These are phyloP conservation scores for Masnerella sp. DNA, from an alignment of 2,888 invertebrate genomes.

Conservation along the genomic window DNA sequence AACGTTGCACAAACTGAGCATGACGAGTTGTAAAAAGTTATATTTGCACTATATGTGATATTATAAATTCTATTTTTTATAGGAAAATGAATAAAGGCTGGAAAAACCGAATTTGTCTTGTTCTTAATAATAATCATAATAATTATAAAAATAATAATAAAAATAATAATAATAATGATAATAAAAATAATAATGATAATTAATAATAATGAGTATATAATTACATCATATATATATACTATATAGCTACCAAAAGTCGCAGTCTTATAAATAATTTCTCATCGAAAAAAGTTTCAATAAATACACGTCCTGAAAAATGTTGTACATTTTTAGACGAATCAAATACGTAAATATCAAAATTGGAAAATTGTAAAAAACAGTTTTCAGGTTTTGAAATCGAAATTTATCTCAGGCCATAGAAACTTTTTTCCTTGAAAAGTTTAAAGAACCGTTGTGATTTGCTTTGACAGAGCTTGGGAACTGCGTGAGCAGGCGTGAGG, in stretches of 20 bases:
- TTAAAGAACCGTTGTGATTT: conserved; percentile 46
- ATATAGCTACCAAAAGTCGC: conserved; percentile 6
- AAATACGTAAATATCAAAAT: no score
- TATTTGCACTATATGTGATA: neutral
- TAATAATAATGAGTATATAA: no score
- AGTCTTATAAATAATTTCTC: conserved; percentile 5
- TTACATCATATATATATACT: no score
- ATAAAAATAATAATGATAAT: no score
- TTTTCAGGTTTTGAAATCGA: neutral
- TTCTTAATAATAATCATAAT: neutral
- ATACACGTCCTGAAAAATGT: conserved; percentile 11
- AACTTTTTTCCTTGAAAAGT: conserved; percentile 46
- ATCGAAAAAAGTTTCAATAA: conserved; percentile 12
- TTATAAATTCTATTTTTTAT: conserved; percentile 31
- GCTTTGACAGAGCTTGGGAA: conserved; percentile 40
- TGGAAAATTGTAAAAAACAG: no score
- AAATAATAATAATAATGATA: no score
- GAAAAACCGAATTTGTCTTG: neutral
- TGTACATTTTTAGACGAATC: no score
- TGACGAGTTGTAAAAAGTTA: conserved; percentile 3
- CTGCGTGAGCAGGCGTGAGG: conserved; percentile 74
- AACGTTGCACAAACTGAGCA: conserved; percentile 1
- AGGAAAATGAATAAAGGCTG: conserved; percentile 18
- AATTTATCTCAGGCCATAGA: conserved; percentile 39
- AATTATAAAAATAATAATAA: no score